Conservation (phyloP, 2,113 vertebrate genomes). For the Climacteris rufus region DNA sequence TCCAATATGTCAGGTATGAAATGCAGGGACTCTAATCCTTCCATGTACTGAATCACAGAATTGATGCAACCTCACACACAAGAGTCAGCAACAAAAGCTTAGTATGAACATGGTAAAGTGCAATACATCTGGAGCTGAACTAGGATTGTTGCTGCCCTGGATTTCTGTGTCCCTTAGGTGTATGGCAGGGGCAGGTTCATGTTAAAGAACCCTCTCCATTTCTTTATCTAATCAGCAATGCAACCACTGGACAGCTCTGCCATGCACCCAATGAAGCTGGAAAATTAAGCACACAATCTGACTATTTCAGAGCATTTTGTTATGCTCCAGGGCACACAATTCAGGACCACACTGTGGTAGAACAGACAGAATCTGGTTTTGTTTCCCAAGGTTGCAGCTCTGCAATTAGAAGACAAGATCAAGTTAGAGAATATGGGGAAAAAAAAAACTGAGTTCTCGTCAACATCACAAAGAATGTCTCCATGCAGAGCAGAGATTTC, state of each 20-base stretch:
- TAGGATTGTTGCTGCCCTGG: rapidly evolving
- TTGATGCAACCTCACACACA: neutral
- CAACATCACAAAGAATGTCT: neutral
- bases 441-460: neutral
- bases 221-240: neutral
- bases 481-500: neutral
- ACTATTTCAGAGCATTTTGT: neutral
- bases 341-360: neutral
- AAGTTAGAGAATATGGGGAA: neutral
- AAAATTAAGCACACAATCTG: neutral
- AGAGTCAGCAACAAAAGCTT: neutral
- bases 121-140: neutral
- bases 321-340: neutral
- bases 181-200: neutral
- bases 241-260: neutral
- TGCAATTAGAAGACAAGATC: neutral
- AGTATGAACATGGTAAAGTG: neutral
- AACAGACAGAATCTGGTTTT: neutral
- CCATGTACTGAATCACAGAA: neutral
- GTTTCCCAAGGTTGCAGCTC: neutral
- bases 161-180: neutral
- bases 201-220: neutral
- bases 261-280: neutral
- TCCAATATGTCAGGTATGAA: neutral
- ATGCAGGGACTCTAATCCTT: neutral